Conservation (phyloP, 2,888 invertebrate genomes). For the Sycophila texana region DNA sequence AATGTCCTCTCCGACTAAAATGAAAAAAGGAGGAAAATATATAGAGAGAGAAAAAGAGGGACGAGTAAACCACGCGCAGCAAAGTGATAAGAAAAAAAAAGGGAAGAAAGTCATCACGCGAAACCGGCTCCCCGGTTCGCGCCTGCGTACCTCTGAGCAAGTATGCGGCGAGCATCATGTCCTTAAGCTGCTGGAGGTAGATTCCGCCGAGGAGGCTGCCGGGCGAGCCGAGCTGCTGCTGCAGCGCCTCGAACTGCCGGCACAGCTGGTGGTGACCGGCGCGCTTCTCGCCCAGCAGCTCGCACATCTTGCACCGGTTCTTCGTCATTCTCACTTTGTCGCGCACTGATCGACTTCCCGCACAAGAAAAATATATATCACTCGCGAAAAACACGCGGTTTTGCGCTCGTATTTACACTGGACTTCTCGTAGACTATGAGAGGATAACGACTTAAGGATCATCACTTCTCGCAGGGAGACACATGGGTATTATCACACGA, state of each 20-base stretch:
- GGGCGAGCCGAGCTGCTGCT: slow-evolving; percentile 41
- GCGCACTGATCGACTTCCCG: slow-evolving; percentile 23
- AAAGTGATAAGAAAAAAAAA: background rate
- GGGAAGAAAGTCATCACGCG: slow-evolving; percentile 3
- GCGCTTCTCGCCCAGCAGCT: slow-evolving; percentile 67
- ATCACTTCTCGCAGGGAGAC: slow-evolving; percentile 8
- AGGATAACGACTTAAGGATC: slow-evolving; percentile 16
- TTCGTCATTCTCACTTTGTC: slow-evolving; percentile 64
- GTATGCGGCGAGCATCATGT: slow-evolving; percentile 82
- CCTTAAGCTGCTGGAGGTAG: slow-evolving; percentile 79
- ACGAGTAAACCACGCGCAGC: background rate
- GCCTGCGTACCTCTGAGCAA: slow-evolving; percentile 73
- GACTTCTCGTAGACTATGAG: no score
- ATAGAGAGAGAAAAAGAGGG: background rate
- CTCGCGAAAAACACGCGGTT: background rate
- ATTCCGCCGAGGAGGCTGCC: slow-evolving; percentile 73
- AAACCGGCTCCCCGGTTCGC: slow-evolving; percentile 19
- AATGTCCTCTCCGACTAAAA: no score
- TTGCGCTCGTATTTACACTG: no score
- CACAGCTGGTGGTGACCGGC: slow-evolving; percentile 66
- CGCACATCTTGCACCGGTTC: slow-evolving; percentile 68
- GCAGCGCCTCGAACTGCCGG: slow-evolving; percentile 62
- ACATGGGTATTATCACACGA: slow-evolving; percentile 14
- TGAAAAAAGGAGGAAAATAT: background rate
- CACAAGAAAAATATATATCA: background rate